Conservation (phyloP, 2,888 invertebrate genomes). For the Cacoxenus indagator region DNA sequence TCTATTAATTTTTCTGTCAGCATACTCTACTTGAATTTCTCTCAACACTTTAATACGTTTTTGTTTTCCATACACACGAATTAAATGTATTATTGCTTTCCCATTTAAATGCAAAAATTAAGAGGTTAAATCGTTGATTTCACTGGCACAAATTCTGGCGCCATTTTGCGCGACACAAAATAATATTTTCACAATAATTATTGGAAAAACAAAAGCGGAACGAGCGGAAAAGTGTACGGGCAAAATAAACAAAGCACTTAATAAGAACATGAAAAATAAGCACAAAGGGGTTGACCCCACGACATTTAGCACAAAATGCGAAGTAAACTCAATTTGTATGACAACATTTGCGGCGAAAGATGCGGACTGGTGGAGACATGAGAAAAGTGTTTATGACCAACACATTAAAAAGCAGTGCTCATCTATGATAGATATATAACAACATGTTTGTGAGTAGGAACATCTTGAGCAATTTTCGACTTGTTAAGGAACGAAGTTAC, state of each 20-base stretch:
- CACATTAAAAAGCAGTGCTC: too few relatives aligned
- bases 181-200: constrained; percentile 1
- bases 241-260: background rate
- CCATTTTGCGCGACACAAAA: background rate
- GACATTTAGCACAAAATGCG: background rate
- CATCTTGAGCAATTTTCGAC: too few relatives aligned
- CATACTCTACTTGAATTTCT: background rate
- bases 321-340: too few relatives aligned
- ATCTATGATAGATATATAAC: too few relatives aligned
- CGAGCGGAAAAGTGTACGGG: background rate
- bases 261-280: background rate
- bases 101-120: background rate
- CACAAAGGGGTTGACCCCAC: background rate
- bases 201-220: background rate
- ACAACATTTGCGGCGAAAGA: background rate
- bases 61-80: background rate
- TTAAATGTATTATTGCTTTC: background rate
- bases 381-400: too few relatives aligned
- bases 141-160: background rate
- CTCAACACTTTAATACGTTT: background rate
- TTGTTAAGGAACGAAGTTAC: too few relatives aligned
- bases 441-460: too few relatives aligned
- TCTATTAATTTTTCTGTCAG: background rate
- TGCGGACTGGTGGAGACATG: background rate
- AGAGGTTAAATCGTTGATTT: background rate